Base-by-base conservation (phyloP, 2,888 invertebrate genomes). In the Heliothis peltigera region DNA sequence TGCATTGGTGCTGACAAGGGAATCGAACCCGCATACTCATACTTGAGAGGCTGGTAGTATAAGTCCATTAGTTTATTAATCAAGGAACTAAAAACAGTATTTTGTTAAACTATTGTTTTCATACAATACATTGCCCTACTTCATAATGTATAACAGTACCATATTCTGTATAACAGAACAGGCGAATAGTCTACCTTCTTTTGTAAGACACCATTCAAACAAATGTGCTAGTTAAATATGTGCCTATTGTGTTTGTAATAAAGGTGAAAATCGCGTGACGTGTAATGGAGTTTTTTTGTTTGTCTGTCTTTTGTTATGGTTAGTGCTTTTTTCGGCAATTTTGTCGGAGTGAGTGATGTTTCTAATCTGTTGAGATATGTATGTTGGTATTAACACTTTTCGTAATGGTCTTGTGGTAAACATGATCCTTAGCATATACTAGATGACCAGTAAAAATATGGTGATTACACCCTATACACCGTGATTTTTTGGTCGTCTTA, bases 121-220 rank as follows among this genome's bases (percentile, higher is more conserved):
- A 25, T 67, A 80, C 79, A 80, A 80, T 67, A 52, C 64, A 42
- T 25, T 59, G 70, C 49, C 74, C 76, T 53, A 44, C 76, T 70
- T 75, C 55, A 74, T 68, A n/a, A n/a, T n/a, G n/a, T n/a, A 79
- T 54, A 57, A 58, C 49, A 78, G 78, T 68, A 60, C 75, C 70
- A 59, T 66, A 67, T 47, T 74, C 10, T 32, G 32, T 32, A 32
- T 32, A n/a, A 47, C 15, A 22, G 44, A 35, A 51, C 76, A 79
- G 56, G 76, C 79, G 61, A 59, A 79, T 47, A 63, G 55, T 43
- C 59, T 19, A 28, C 1, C 54, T 72, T 74, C 80, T 77, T 75
- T 77, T 82, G 74, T 75, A 76, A 59, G 57, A 64, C 65, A 68
- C 77, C 51, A 71, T 82, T 79, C 82, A 80, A 63, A 75, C 65